Percentiles rank a stretch among this genome's conserved stretches.
These are phyloP conservation scores for Centruroides sculpturatus DNA, from an alignment of 1,140 invertebrate genomes.

Conservation along the genomic window DNA sequence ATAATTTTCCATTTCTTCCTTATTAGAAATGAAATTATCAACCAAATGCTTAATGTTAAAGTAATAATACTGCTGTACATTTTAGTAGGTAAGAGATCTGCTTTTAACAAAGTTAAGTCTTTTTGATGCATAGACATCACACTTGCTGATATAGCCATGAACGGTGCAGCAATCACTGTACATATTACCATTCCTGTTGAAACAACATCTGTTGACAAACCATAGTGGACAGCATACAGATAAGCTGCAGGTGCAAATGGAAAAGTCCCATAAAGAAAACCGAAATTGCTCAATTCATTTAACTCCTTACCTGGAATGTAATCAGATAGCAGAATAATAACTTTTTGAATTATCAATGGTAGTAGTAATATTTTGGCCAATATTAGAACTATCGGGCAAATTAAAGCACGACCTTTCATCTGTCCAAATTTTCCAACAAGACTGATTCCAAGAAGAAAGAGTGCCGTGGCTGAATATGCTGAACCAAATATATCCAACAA, in stretches of 20 bases:
- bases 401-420: conserved; percentile 52
- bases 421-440: conserved; percentile 83
- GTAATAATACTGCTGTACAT: conserved; percentile 69
- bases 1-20: conserved; percentile 59
- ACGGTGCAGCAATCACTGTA: conserved; percentile 79
- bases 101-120: conserved; percentile 22
- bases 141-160: conserved; percentile 90
- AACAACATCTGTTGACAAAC: conserved; percentile 69
- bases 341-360: conserved; percentile 72
- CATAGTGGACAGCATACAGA: conserved; percentile 79
- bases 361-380: conserved; percentile 75
- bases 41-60: conserved; percentile 55
- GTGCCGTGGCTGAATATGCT: conserved; percentile 75
- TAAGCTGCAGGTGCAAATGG: conserved; percentile 88
- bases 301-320: conserved; percentile 54
- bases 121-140: conserved; percentile 52
- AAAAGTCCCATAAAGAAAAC: conserved; percentile 90
- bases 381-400: conserved; percentile 73
- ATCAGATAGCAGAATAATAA: conserved; percentile 54
- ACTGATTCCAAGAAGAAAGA: conserved; percentile 76
- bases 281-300: conserved; percentile 70
- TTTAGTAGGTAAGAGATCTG: conserved; percentile 56
- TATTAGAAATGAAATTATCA: conserved; percentile 54
- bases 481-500: conserved; percentile 60
- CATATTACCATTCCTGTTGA: conserved; percentile 84